phyloP scores from a whole-genome alignment of 2,113 vertebrate species.

The Callospermophilus lateralis region DNA sequence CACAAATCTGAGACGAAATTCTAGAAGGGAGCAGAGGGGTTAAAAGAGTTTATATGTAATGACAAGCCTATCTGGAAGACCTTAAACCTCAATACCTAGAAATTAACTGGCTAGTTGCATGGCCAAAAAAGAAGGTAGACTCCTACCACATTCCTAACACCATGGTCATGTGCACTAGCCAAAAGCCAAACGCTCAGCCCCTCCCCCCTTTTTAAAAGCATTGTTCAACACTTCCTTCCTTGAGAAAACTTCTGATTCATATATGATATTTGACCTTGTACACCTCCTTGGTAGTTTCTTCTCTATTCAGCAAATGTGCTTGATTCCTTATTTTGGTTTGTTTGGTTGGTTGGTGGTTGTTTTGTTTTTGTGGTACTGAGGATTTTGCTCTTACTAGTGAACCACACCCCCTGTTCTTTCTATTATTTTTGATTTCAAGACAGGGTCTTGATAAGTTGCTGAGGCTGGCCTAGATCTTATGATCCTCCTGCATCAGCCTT shows the following conservation, averaged over 20 bases:
- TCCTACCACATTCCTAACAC: background rate
- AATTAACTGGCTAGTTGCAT: background rate
- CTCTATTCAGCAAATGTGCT: background rate
- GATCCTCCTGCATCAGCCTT: background rate
- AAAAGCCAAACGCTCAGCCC: background rate
- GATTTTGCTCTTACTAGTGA: background rate
- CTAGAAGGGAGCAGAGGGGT: background rate
- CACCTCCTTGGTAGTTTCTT: background rate
- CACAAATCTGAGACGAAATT: background rate
- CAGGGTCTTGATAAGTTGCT: background rate
- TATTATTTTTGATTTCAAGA: background rate
- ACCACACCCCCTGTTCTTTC: background rate
- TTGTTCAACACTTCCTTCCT: background rate
- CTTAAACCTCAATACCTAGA: background rate
- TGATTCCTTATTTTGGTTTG: background rate
- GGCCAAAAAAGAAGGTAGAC: background rate
- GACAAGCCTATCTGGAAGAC: background rate
- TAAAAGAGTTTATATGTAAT: background rate
- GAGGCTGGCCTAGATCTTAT: background rate
- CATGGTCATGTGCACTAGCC: background rate
- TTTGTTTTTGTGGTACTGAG: background rate
- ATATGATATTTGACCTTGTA: background rate
- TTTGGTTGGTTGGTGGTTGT: background rate
- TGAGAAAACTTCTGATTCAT: conserved; percentile 28
- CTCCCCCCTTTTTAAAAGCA: background rate